These are phyloP conservation scores for Drosophila quadrilineata DNA, from an alignment of 1,140 invertebrate species.

Conservation along the genomic window DNA sequence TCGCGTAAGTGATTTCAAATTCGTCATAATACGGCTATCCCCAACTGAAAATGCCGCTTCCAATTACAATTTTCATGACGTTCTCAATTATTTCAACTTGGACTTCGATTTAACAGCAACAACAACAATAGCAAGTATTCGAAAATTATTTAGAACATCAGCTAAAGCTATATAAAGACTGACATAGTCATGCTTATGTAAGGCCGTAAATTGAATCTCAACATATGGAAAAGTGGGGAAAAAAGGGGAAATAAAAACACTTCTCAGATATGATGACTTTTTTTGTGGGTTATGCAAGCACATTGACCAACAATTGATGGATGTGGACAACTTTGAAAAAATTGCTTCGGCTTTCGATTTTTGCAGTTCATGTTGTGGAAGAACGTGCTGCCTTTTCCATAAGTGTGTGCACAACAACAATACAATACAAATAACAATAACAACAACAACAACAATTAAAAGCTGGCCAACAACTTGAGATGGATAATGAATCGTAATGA, in stretches of 20 bases:
- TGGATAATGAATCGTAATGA: slow-evolving; percentile 64
- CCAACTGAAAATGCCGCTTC: slow-evolving; percentile 49
- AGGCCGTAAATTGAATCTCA: slow-evolving; percentile 17
- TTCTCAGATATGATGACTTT: neutral
- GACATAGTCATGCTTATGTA: slow-evolving; percentile 46
- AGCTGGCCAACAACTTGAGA: slow-evolving; percentile 36
- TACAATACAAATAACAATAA: too few species aligned
- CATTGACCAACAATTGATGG: slow-evolving; percentile 23
- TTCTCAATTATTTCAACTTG: slow-evolving; percentile 40
- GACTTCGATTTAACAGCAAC: too few species aligned
- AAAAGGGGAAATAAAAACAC: neutral
- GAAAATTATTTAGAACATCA: slow-evolving; percentile 21
- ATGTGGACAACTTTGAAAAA: slow-evolving; percentile 23
- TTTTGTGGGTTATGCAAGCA: slow-evolving; percentile 41
- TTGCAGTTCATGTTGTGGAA: slow-evolving; percentile 31
- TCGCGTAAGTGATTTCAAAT: slow-evolving; percentile 48
- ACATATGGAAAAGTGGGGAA: too few species aligned
- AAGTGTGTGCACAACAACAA: slow-evolving; percentile 14
- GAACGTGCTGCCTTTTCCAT: slow-evolving; percentile 42
- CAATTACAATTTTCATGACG: slow-evolving; percentile 32
- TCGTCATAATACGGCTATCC: slow-evolving; percentile 58
- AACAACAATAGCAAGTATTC: neutral
- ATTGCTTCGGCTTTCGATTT: slow-evolving; percentile 16
- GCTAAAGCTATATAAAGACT: slow-evolving; percentile 28
- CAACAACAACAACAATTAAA: slow-evolving; percentile 16